Base-by-base conservation (phyloP, 2,113 vertebrate species). In the Chloropsis cyanopogon region DNA sequence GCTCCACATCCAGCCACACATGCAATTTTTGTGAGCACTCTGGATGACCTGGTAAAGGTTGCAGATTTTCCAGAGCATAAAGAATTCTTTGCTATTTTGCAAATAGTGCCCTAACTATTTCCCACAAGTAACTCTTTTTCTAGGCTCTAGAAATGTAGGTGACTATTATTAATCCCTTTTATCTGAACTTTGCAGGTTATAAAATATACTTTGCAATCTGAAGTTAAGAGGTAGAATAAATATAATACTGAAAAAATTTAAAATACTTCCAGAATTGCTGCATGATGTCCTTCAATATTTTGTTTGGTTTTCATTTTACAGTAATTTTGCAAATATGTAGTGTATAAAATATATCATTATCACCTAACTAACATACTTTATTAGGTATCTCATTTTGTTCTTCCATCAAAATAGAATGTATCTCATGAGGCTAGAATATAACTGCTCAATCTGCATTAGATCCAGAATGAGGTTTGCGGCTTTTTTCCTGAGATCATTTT, bases 21-120 rank as follows among this genome's bases (percentile, higher is more conserved):
- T 86, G 61, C 70, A 86, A 33, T 89, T 93, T 91, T 86, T 35
- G 24, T 61, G 82, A 97, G 92, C 76, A 89, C 84, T 83, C 80
- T 60, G 86, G 53, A 35, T 95, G 81, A 66, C 80, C 63, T 69
- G 39, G 70, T 52, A 82, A 96, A 95, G 63, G 84, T 49, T 97
- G 73, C 63, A 92, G 85, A n/a, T 66, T 92, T 85, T 93, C 78
- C 89, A 94, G 50, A 93, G 68, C 24, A 22, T 91, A 93, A 95
- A 91, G 82, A 66, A 77, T 73, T 87, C 39, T 69, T 95, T 52
- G 66, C 82, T 93, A 12, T 94, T 97, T 85, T 79, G 54, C 35
- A 78, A 91, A 81, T 33, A 28, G 39, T 50, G 46, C 54, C 73
- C 17, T 70, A 68, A 72, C 60, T 78, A 14, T 64, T 78, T 64